Evolutionary conservation across 2,888 invertebrate species (phyloP), one percentile per base, ranked within the genome.

Genomic region (Gerris lacustris): DNA sequence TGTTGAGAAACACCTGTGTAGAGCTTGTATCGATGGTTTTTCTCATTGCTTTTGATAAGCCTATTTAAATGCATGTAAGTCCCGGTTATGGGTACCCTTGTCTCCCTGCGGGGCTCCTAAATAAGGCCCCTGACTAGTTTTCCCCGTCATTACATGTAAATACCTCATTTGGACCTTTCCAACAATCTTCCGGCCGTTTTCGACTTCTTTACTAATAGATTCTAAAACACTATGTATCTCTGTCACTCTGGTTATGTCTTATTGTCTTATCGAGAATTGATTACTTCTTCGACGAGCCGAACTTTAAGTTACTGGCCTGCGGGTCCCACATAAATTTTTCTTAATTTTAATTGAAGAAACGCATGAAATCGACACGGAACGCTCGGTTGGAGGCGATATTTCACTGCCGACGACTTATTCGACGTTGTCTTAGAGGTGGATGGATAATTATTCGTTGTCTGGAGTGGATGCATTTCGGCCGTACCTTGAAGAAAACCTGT

Each of bases 31-130:
- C 31, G 31, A 31, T 31, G 31, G 31, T 31, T 31, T 31, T 31
- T 31, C 31, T 31, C 31, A 31, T 31, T 31, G 31, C 31, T 55
- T 55, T 55, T 55, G 55, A 55, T 55, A 15, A 55, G 55, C 11
- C 55, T 55, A 55, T 55, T 55, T 55, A 55, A 55, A 55, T 55
- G 55, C 55, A 55, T 55, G 55, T 55, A 55, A 55, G 55, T 11
- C 55, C 55, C 15, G 15, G 55, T 55, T 55, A 31, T 31, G 9
- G 55, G 5, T 15, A 55, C 55, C 11, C 55, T 55, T 11, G 11
- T 55, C 55, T 55, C 55, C 15, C 9, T 55, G n/a, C n/a, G 31
- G 31, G 31, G 31, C 31, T 31, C 31, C 31, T 31, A 31, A 31
- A 31, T 31, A 31, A 31, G 31, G 31, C 31, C 31, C 31, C 31